Evolutionary conservation across 2,797 vertebrate genomes (phyloP).

Genomic region (Sebastes reedi): DNA sequence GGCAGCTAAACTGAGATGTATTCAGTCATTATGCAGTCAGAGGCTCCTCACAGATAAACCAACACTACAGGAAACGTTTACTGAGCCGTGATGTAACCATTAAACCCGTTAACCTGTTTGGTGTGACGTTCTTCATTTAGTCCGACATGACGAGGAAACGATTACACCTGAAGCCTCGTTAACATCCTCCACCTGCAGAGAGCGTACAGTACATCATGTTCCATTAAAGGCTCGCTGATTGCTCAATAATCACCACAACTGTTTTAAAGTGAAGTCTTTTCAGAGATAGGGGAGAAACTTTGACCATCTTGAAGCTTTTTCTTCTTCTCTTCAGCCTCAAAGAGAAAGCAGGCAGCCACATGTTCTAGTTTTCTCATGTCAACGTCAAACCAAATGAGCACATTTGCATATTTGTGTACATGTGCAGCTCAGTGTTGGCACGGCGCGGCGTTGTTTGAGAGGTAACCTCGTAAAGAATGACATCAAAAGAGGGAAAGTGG

Average conservation of each 20-base stretch:
- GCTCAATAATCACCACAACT: neutral
- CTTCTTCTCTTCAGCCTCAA: neutral
- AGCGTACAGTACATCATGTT: too few species aligned
- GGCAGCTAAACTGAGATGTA: too few species aligned
- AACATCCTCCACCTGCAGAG: too few species aligned
- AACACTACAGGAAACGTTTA: neutral
- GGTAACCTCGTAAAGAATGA: neutral
- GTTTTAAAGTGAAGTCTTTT: neutral
- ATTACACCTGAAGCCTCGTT: neutral
- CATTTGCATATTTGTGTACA: constrained; percentile 23
- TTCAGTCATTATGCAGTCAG: too few species aligned
- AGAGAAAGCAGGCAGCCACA: constrained; percentile 25
- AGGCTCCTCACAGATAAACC: too few species aligned
- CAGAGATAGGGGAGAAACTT: constrained; percentile 8
- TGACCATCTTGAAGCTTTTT: constrained; percentile 15
- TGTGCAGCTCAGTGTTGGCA: neutral
- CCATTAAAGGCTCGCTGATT: neutral
- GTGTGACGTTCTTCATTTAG: neutral
- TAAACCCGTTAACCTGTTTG: constrained; percentile 11
- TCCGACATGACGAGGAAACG: neutral
- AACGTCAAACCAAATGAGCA: constrained; percentile 1
- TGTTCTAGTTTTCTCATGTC: constrained; percentile 16
- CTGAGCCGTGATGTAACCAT: constrained; percentile 9
- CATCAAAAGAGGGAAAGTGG: too few species aligned
- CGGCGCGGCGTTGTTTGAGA: neutral